A percentile compares a stretch with the other conserved stretches of the same genome.
Evolutionary conservation across 64 coral and sea anemone species (phyloP).

Genomic region (Porites lutea): DNA sequence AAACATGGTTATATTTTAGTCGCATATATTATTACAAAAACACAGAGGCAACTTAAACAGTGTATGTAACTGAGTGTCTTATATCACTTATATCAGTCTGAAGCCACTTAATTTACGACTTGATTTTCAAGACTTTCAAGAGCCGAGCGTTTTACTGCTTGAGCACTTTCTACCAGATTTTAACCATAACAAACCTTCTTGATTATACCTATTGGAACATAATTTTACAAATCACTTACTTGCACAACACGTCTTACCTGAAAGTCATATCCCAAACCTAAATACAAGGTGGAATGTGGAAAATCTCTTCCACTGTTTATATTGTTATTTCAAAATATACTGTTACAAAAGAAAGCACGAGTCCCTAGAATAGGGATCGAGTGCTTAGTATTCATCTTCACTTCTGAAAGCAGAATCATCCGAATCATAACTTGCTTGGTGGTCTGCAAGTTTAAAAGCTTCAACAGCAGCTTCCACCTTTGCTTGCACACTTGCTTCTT

Average conservation of each 20-base stretch:
- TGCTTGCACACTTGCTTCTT: constrained; percentile 54
- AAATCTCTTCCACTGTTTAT: constrained; percentile 27
- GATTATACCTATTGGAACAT: background rate
- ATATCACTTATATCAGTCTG: too few relatives aligned
- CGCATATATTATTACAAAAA: too few relatives aligned
- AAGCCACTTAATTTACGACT: too few relatives aligned
- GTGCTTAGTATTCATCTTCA: constrained; percentile 31
- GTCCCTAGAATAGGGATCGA: constrained; percentile 1
- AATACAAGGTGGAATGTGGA: constrained; percentile 13
- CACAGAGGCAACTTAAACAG: too few relatives aligned
- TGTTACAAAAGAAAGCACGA: constrained; percentile 12
- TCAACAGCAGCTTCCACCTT: constrained; percentile 58
- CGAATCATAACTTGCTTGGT: constrained; percentile 26
- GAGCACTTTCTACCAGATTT: too few relatives aligned
- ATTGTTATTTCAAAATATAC: constrained; percentile 33
- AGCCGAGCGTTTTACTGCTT: too few relatives aligned
- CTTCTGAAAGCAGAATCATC: constrained; percentile 14
- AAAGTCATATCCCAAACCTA: constrained; percentile 15
- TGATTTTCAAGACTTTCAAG: too few relatives aligned
- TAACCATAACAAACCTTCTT: too few relatives aligned
- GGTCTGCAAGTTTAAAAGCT: constrained; percentile 48
- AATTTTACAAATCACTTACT: constrained; percentile 6
- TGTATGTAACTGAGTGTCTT: too few relatives aligned
- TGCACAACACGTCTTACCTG: background rate
- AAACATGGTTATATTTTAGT: too few relatives aligned